Evolutionary conservation across 2,888 invertebrate genomes (phyloP).

Genomic region (Limnephilus rhombicus): DNA sequence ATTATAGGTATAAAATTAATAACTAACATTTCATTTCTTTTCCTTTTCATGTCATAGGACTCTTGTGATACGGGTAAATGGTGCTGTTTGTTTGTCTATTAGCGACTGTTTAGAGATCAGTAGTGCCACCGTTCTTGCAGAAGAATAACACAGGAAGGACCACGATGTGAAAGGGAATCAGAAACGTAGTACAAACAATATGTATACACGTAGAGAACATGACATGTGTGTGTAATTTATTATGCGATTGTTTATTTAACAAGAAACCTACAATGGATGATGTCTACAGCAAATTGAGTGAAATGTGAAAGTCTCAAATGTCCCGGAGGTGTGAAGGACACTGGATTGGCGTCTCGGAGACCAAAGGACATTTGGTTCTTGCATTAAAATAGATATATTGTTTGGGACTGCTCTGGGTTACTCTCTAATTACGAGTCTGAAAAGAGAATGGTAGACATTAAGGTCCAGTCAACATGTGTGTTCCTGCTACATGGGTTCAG

Average conservation of each 20-base stretch:
- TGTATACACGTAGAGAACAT: not conserved
- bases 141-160: not conserved
- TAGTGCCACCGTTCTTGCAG: too few relatives aligned
- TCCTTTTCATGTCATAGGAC: not conserved
- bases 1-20: constrained; percentile 14
- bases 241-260: not conserved
- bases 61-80: not conserved
- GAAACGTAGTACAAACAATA: not conserved
- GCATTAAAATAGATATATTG: constrained; percentile 20
- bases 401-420: constrained; percentile 40
- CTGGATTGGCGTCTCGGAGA: not conserved
- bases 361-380: constrained; percentile 21
- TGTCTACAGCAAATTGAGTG: constrained; percentile 14
- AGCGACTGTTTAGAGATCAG: too few relatives aligned
- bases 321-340: not conserved
- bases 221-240: not conserved
- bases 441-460: constrained; percentile 42
- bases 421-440: constrained; percentile 34
- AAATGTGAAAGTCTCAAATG: constrained; percentile 14
- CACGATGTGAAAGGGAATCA: not conserved
- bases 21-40: not conserved
- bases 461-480: constrained; percentile 23
- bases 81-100: not conserved
- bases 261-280: constrained; percentile 4
- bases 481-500: not conserved